Evolutionary conservation across 2,888 invertebrate genomes (phyloP), one percentile per base, ranked within the genome.

Genomic region (Exephanes ischioxanthus): DNA sequence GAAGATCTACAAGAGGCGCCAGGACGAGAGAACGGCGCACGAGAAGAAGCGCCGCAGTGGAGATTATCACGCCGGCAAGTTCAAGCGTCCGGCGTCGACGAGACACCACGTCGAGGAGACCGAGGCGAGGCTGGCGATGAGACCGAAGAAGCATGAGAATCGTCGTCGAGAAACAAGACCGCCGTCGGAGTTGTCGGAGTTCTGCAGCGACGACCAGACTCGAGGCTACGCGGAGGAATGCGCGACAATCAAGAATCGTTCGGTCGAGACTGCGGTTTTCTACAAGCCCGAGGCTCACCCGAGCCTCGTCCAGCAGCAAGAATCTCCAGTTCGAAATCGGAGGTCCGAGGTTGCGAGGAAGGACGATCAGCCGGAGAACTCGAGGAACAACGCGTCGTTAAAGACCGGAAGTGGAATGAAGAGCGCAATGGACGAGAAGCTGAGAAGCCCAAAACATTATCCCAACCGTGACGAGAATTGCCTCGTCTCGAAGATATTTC

Each of bases 401-500:
- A 72, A 58, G 3, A 16, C 26, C 45, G 45, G 81, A 19, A 22
- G 22, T 58, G 76, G 58, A 58, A 67, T 58, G 19, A 68, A 83
- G 30, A 79, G 80, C 63, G 22, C 63, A 11, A 22, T 77, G 16
- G 78, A 75, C 30, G 80, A 78, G 53, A 61, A 63, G 33, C 66
- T 66, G 55, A 80, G 37, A 26, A 71, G 67, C 67, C 51, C 71
- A 14, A 75, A 75, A 66, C 33, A 48, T 14, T 81, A 55, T 72
- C 6, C 61, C 4, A 67, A 53, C 26, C 14, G 6, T 0, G 80
- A 80, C 11, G 75, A 80, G 0, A 75, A 63, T 70, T 63, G 26
- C 14, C 58, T 79, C 19, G 79, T 82, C 4, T 58, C 72, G n/a
- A 80, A 33, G 26, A 80, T 85, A 71, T 83, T 76, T 53, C 77